These are phyloP conservation scores for Melanchra persicariae DNA, from an alignment of 2,888 invertebrate genomes.

Conservation along the genomic window DNA sequence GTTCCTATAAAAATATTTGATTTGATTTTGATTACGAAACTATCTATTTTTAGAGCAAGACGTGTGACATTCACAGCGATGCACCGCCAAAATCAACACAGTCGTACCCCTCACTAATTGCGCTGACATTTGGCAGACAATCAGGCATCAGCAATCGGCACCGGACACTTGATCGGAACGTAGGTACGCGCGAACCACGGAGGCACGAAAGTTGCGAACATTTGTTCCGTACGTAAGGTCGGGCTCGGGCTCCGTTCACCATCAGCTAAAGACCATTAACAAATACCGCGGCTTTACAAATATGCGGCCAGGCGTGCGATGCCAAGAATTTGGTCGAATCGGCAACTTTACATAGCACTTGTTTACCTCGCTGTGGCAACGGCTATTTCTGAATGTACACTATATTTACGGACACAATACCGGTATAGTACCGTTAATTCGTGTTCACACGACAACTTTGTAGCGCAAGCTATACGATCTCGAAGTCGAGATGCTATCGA, in stretches of 20 bases:
- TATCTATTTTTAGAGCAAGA: conserved; percentile 30
- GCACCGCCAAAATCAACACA: conserved; percentile 44
- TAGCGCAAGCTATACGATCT: conserved; percentile 41
- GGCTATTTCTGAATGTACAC: conserved; percentile 79
- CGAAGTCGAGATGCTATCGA: conserved; percentile 34
- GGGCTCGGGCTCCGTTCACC: conserved; percentile 67
- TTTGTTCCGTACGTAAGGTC: conserved; percentile 52
- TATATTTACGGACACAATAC: conserved; percentile 69
- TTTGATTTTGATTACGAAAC: conserved; percentile 8
- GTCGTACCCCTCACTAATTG: conserved; percentile 38
- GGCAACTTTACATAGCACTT: conserved; percentile 82
- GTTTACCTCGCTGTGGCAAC: conserved; percentile 82
- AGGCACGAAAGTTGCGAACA: conserved; percentile 24
- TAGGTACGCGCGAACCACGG: conserved; percentile 18
- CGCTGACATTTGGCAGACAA: conserved; percentile 54
- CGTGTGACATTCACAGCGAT: conserved; percentile 35
- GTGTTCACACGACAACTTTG: conserved; percentile 64
- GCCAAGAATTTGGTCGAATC: conserved; percentile 87
- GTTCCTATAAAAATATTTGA: too few relatives aligned
- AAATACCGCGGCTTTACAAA: conserved; percentile 76
- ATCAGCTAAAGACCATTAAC: conserved; percentile 74
- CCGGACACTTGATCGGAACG: conserved; percentile 27
- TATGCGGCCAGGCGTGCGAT: conserved; percentile 80
- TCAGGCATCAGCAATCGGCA: too few relatives aligned
- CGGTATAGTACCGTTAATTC: conserved; percentile 71